These are phyloP conservation scores for Karalla daura DNA, from an alignment of 2,797 vertebrate species.

Conservation along the genomic window DNA sequence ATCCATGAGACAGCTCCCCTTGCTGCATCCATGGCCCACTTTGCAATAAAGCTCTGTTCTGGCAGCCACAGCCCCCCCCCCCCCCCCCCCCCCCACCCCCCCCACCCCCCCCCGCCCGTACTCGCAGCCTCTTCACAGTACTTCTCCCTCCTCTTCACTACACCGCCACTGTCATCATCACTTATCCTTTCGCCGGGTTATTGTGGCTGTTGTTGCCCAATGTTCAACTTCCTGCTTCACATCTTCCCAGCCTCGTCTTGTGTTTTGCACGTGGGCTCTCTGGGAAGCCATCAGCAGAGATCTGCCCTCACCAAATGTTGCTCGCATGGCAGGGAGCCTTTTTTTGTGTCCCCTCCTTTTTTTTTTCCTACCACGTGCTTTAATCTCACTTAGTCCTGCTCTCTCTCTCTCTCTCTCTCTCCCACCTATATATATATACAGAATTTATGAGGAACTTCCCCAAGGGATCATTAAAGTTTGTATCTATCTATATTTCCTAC, in stretches of 20 bases:
- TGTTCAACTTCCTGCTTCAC: slow-evolving; percentile 12
- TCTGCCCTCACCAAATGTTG: slow-evolving; percentile 11
- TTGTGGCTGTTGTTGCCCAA: slow-evolving; percentile 26
- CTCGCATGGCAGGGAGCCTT: neutral
- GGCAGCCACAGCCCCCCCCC: slow-evolving; percentile 18
- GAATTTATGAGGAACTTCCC: too few species aligned
- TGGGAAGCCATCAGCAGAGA: slow-evolving; percentile 26
- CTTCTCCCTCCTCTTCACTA: neutral
- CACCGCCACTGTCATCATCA: slow-evolving; percentile 12
- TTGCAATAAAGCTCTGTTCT: slow-evolving; percentile 38
- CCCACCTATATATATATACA: too few species aligned
- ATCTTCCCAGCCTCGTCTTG: slow-evolving; percentile 10
- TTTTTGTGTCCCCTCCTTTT: slow-evolving; percentile 12
- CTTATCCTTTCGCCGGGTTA: slow-evolving; percentile 14
- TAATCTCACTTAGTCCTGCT: slow-evolving; percentile 15
- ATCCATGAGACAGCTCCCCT: neutral
- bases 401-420: neutral
- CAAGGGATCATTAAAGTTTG: too few species aligned
- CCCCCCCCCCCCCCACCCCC: slow-evolving; percentile 32
- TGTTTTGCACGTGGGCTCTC: slow-evolving; percentile 23
- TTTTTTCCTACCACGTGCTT: slow-evolving; percentile 20
- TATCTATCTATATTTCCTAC: slow-evolving; percentile 4
- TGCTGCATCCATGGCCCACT: slow-evolving; percentile 9
- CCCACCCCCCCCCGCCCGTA: slow-evolving; percentile 28
- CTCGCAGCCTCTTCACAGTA: slow-evolving; percentile 25